Conservation (phyloP, 2,797 vertebrate genomes). For the Macropus fuliginosus region DNA sequence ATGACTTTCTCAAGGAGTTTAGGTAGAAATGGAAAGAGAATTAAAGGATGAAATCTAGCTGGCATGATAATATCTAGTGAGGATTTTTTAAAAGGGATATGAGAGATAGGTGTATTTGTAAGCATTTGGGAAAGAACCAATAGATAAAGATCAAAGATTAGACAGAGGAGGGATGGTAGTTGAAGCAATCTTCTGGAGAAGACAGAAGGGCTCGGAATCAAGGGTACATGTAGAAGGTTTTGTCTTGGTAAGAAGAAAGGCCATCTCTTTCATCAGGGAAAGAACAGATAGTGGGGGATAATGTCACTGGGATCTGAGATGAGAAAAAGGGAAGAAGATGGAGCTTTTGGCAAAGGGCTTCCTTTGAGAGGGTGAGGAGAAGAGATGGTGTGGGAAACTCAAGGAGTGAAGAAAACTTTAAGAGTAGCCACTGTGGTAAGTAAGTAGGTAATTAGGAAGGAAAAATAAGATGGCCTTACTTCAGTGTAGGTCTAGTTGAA, state of each 20-base stretch:
- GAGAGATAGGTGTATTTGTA: neutral
- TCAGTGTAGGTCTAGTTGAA: neutral
- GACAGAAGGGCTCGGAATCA: neutral
- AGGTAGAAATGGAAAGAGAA: neutral
- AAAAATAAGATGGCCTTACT: neutral
- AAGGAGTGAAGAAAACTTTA: neutral
- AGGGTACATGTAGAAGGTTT: neutral
- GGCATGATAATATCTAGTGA: neutral
- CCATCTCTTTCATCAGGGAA: neutral
- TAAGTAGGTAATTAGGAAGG: neutral
- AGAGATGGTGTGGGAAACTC: neutral
- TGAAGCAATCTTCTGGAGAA: neutral
- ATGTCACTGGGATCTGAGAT: fast-evolving
- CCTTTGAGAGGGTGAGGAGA: neutral
- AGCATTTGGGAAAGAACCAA: neutral
- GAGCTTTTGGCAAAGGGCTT: neutral
- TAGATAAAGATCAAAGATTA: neutral
- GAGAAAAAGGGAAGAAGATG: neutral
- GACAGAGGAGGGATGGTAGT: no score
- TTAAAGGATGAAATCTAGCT: neutral
- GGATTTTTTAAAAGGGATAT: neutral
- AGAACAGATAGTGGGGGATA: no score
- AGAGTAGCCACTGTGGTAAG: neutral
- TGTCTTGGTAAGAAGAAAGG: neutral
- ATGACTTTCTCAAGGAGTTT: neutral